Percentiles rank a stretch among this genome's conserved stretches.
These are phyloP conservation scores for Parnassius glacialis DNA, from an alignment of 2,888 invertebrate genomes.

Conservation along the genomic window DNA sequence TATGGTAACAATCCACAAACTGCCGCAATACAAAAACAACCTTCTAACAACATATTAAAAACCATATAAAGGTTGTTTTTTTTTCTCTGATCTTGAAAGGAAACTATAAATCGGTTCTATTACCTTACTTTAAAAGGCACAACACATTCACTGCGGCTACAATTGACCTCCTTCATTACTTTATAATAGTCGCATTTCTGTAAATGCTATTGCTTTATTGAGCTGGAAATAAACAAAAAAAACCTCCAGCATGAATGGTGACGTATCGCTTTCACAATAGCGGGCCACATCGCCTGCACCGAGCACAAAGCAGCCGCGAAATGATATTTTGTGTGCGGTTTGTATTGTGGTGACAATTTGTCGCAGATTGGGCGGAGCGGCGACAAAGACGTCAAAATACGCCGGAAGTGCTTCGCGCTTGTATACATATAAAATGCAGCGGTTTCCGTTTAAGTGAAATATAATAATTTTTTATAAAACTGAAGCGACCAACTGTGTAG, in stretches of 20 bases:
- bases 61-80: too few relatives aligned
- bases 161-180: slow-evolving; percentile 11
- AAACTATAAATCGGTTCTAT: neutral
- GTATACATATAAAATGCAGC: neutral
- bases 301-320: slow-evolving; percentile 16
- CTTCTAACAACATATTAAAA: too few relatives aligned
- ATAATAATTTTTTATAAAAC: neutral
- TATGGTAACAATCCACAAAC: too few relatives aligned
- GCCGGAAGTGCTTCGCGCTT: slow-evolving; percentile 10
- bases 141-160: neutral
- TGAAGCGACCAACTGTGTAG: too few relatives aligned
- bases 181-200: slow-evolving; percentile 13
- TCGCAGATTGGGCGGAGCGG: slow-evolving; percentile 4
- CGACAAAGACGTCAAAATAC: slow-evolving; percentile 11
- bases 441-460: neutral
- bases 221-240: slow-evolving; percentile 8
- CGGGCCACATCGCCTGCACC: slow-evolving; percentile 8
- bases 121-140: neutral
- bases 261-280: slow-evolving; percentile 32
- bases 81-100: too few relatives aligned
- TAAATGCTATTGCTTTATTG: slow-evolving; percentile 6
- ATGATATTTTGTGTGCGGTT: slow-evolving; percentile 14
- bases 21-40: too few relatives aligned
- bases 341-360: slow-evolving; percentile 12
- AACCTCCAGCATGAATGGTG: slow-evolving; percentile 15